phyloP scores from a whole-genome alignment of 2,888 invertebrate species.

The Leucophora obtusa region DNA sequence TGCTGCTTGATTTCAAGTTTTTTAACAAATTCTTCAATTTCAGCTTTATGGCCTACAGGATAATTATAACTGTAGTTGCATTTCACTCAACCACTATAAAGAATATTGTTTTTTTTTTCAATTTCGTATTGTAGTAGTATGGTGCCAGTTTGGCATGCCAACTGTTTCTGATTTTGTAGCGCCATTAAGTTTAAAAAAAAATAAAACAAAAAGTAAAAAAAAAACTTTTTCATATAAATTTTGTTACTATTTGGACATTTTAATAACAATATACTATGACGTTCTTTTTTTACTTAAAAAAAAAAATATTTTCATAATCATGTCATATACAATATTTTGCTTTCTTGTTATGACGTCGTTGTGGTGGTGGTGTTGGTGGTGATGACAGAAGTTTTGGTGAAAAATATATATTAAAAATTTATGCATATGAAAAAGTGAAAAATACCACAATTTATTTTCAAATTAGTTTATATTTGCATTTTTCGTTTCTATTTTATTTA shows the following conservation, averaged over 20 bases:
- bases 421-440: background rate
- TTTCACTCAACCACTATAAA: too few species aligned
- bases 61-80: too few species aligned
- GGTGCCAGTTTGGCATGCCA: constrained; percentile 56
- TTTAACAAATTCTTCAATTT: too few species aligned
- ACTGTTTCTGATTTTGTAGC: constrained; percentile 28
- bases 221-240: constrained; percentile 13
- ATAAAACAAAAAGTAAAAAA: background rate
- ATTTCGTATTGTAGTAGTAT: background rate
- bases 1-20: too few species aligned
- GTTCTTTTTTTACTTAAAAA: background rate
- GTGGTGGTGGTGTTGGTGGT: background rate
- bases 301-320: constrained; percentile 45
- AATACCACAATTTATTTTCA: constrained; percentile 32
- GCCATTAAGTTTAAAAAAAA: constrained; percentile 21
- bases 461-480: constrained; percentile 18
- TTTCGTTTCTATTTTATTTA: background rate
- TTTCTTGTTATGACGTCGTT: constrained; percentile 38
- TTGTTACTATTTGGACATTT: constrained; percentile 24
- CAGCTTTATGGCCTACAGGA: too few species aligned
- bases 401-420: background rate
- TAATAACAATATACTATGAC: constrained; percentile 26
- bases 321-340: constrained; percentile 37
- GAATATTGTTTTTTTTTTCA: background rate
- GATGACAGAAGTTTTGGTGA: background rate